Conservation (phyloP, 2,888 invertebrate genomes). For the Odontocerum albicorne region DNA sequence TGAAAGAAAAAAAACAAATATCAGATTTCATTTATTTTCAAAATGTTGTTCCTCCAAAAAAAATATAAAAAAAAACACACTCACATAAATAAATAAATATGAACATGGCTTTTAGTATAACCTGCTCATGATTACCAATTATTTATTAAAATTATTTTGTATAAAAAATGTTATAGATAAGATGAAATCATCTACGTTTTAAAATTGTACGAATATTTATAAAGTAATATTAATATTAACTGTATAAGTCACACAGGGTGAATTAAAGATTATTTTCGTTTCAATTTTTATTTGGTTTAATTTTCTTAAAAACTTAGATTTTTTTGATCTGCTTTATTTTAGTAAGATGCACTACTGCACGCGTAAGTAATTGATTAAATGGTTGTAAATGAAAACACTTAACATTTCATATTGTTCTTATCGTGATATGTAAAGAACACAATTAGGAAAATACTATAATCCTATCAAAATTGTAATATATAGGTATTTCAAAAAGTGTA, state of each 20-base stretch:
- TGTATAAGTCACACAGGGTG: constrained; percentile 37
- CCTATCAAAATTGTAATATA: neutral
- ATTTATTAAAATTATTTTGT: too few species aligned
- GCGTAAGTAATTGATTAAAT: constrained; percentile 19
- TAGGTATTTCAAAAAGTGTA: neutral
- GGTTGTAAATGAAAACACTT: constrained; percentile 20
- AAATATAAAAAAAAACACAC: too few species aligned
- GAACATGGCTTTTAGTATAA: too few species aligned
- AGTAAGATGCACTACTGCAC: constrained; percentile 24
- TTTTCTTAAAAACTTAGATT: neutral
- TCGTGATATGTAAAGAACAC: constrained; percentile 13
- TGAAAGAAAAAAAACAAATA: too few species aligned
- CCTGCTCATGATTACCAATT: neutral
- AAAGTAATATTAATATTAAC: constrained; percentile 7
- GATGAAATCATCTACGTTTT: constrained; percentile 11
- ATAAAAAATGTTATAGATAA: constrained; percentile 14
- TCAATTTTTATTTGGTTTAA: constrained; percentile 10
- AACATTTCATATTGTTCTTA: constrained; percentile 15
- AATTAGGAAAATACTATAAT: neutral
- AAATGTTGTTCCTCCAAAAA: too few species aligned
- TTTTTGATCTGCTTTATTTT: neutral
- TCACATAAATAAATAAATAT: too few species aligned
- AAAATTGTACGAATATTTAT: constrained; percentile 14
- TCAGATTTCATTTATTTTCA: too few species aligned
- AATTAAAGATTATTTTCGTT: constrained; percentile 23